These are phyloP conservation scores for Heliconius sara DNA, from an alignment of 2,888 invertebrate species.

Conservation along the genomic window DNA sequence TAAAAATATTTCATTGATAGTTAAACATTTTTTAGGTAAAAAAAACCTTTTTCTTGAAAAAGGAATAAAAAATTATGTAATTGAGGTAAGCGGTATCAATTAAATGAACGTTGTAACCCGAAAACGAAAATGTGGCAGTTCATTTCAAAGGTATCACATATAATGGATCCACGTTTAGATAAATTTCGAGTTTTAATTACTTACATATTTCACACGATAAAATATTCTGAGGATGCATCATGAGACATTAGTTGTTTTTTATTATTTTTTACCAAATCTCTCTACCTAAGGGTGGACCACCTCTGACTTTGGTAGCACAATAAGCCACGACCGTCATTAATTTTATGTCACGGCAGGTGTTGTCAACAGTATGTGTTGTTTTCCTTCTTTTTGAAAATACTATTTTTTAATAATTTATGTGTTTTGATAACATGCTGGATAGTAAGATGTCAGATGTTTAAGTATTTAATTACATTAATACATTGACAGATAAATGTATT, in stretches of 20 bases:
- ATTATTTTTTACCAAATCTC: conserved; percentile 53
- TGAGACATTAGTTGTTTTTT: conserved; percentile 55
- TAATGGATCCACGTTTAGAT: conserved; percentile 48
- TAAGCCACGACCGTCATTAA: conserved; percentile 76
- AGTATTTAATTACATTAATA: conserved; percentile 36
- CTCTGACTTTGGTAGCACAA: conserved; percentile 77
- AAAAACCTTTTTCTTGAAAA: neutral
- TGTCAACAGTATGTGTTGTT: conserved; percentile 75
- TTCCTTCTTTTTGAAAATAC: conserved; percentile 63
- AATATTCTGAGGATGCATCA: conserved; percentile 61
- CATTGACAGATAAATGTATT: conserved; percentile 21
- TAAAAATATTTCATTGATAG: neutral
- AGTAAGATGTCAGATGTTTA: conserved; percentile 39
- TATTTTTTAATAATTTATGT: conserved; percentile 70
- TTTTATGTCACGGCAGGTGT: conserved; percentile 75
- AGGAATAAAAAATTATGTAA: conserved; percentile 18
- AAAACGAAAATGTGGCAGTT: conserved; percentile 48
- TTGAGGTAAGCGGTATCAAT: conserved; percentile 30
- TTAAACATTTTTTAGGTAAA: neutral
- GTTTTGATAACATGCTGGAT: conserved; percentile 52
- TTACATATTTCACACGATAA: conserved; percentile 68
- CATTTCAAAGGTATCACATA: conserved; percentile 51
- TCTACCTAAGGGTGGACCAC: conserved; percentile 73
- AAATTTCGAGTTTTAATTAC: conserved; percentile 67
- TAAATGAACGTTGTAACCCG: conserved; percentile 32